Conservation (phyloP, 2,797 vertebrate species). For the Danio kyathit region DNA sequence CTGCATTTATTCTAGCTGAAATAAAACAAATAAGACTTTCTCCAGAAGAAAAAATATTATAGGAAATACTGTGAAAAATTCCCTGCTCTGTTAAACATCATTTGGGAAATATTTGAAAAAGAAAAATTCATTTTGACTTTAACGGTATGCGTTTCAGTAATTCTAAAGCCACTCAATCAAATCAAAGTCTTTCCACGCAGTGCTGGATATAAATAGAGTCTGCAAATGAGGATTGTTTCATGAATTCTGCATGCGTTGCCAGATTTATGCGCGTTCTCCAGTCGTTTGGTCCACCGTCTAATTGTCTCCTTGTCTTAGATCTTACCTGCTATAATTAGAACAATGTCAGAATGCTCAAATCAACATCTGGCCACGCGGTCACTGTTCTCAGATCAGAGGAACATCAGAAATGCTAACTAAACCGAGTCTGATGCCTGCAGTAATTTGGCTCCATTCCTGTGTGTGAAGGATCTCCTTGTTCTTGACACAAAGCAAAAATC, state of each 20-base stretch:
- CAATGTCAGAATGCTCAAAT: conserved; percentile 24
- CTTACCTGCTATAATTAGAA: conserved; percentile 38
- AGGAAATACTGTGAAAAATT: too few relatives aligned
- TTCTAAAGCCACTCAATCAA: background rate
- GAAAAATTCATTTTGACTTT: too few relatives aligned
- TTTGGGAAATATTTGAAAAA: too few relatives aligned
- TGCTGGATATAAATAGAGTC: conserved; percentile 25
- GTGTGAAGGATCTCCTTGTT: conserved; percentile 2
- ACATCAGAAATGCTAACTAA: conserved; percentile 24
- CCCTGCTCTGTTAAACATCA: too few relatives aligned
- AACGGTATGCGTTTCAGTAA: too few relatives aligned
- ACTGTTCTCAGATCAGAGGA: conserved; percentile 43
- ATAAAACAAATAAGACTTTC: too few relatives aligned
- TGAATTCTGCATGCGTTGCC: conserved; percentile 22
- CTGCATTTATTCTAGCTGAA: too few relatives aligned
- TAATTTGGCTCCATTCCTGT: background rate
- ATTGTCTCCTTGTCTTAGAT: conserved; percentile 25
- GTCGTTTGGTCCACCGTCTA: background rate
- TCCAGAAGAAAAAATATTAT: too few relatives aligned
- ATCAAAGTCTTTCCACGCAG: background rate
- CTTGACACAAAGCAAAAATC: background rate
- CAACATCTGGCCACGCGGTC: conserved; percentile 35
- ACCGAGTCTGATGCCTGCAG: background rate
- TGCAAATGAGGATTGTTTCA: conserved; percentile 2
- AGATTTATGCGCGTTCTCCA: conserved; percentile 13